Percentiles rank a stretch among this genome's conserved stretches.
Evolutionary conservation across 2,888 invertebrate genomes (phyloP).

Genomic region (Julus scanicus): DNA sequence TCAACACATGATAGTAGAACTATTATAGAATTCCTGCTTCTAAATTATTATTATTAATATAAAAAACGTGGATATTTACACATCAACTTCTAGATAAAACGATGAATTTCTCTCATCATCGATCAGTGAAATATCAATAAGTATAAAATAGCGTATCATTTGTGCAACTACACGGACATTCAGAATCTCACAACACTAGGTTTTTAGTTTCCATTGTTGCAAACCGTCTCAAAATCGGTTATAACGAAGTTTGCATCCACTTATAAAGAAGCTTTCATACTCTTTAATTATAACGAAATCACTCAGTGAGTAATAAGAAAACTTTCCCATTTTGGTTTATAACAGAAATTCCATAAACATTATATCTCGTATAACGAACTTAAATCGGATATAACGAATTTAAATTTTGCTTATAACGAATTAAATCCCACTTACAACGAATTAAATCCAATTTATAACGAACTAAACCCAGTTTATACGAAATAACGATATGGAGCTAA

Average conservation of each 20-base stretch:
- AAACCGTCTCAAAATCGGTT: background rate
- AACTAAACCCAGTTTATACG: no score
- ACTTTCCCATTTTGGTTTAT: no score
- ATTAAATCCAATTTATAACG: background rate
- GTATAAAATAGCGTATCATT: constrained; percentile 43
- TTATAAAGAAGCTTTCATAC: no score
- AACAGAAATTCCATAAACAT: no score
- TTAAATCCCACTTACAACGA: background rate
- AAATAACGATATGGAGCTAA: no score
- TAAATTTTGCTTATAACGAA: no score
- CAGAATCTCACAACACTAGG: background rate
- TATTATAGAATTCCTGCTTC: background rate
- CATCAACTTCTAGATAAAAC: constrained; percentile 36
- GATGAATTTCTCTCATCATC: background rate
- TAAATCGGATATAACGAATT: no score
- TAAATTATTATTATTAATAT: background rate
- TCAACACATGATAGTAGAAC: constrained; percentile 23
- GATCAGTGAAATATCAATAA: constrained; percentile 39
- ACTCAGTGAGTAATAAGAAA: no score
- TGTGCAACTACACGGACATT: constrained; percentile 41
- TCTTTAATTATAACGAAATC: no score
- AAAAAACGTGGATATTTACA: constrained; percentile 37
- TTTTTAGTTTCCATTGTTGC: background rate
- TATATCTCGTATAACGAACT: no score
- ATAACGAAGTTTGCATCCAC: background rate